These are phyloP conservation scores for Chlorodrepanis virens DNA, from an alignment of 2,113 vertebrate genomes.

Conservation along the genomic window DNA sequence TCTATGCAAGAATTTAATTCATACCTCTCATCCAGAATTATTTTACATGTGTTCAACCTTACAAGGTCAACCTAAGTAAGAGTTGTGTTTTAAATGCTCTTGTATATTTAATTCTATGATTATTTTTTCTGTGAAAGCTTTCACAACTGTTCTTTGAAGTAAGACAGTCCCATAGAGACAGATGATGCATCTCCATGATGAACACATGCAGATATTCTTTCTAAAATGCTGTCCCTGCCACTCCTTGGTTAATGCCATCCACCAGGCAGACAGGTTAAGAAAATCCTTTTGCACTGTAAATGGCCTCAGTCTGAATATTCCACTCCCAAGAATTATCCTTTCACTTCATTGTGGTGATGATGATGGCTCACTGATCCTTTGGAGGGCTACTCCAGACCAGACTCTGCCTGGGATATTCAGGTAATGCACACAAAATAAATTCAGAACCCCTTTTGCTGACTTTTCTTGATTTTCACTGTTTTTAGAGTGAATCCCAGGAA, in stretches of 20 bases:
- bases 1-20: not conserved
- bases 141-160: not conserved
- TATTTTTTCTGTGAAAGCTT: not conserved
- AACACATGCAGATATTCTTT: not conserved
- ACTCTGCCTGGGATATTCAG: not conserved
- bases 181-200: not conserved
- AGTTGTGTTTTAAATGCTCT: not conserved
- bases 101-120: not conserved
- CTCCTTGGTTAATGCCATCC: not conserved
- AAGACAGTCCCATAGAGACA: not conserved
- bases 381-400: not conserved
- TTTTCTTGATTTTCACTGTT: not conserved
- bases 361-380: not conserved
- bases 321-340: not conserved
- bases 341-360: rapidly evolving
- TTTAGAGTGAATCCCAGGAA: not conserved
- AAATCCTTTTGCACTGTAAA: not conserved
- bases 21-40: not conserved
- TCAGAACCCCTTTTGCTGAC: not conserved
- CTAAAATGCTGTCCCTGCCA: not conserved
- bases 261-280: not conserved
- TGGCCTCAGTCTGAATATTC: not conserved
- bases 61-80: not conserved
- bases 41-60: not conserved
- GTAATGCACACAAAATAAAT: not conserved